Percentiles rank a stretch among this genome's conserved stretches.
These are phyloP conservation scores for Murina feae DNA, from an alignment of 2,113 vertebrate species.

Conservation along the genomic window DNA sequence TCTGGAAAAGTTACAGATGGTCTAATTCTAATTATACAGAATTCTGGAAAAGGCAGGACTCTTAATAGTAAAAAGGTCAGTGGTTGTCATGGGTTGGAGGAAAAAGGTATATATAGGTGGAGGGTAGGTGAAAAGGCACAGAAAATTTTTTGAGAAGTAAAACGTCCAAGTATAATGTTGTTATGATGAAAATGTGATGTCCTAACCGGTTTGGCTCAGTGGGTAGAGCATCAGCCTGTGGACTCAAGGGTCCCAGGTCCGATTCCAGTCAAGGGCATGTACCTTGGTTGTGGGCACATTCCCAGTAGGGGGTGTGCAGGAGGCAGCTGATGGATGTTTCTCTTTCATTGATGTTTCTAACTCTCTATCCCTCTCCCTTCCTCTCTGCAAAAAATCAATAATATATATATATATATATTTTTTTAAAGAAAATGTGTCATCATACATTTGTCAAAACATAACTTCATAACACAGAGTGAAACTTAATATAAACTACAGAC, in stretches of 20 bases:
- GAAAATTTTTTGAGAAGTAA: background rate
- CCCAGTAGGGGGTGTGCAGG: no score
- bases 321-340: no score
- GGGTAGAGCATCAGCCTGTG: no score
- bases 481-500: background rate
- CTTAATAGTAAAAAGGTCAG: background rate
- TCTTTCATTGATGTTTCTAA: no score
- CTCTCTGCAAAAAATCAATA: no score
- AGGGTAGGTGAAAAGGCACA: background rate
- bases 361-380: no score
- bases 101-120: background rate
- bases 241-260: no score
- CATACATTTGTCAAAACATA: background rate
- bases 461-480: background rate
- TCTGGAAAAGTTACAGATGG: background rate
- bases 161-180: background rate
- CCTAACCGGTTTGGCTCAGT: no score
- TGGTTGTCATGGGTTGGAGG: fast-evolving
- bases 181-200: background rate
- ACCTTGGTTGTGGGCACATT: no score
- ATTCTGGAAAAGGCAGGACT: background rate
- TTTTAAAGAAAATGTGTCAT: background rate
- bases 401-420: no score
- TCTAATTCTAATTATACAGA: background rate
- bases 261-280: no score